Conservation (phyloP, 2,888 invertebrate genomes). For the Abrostola tripartita region DNA sequence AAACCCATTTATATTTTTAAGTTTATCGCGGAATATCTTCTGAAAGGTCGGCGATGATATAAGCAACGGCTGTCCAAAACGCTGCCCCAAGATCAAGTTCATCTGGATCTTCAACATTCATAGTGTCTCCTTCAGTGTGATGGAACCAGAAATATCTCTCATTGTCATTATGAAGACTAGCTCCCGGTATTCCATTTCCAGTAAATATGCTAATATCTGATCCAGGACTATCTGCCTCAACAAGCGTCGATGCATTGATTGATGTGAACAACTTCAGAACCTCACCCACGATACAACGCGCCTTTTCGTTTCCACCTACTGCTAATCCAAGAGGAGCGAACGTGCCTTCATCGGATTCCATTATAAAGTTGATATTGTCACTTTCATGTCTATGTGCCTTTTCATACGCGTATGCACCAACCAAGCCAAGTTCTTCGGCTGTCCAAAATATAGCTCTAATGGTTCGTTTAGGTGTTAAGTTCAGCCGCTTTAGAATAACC, state of each 20-base stretch:
- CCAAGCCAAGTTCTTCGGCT: constrained; percentile 92
- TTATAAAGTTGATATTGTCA: constrained; percentile 91
- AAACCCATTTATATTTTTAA: no score
- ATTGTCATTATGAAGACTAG: constrained; percentile 91
- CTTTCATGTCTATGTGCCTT: constrained; percentile 87
- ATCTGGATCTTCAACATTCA: constrained; percentile 91
- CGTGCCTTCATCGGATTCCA: constrained; percentile 95
- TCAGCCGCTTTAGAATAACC: constrained; percentile 90
- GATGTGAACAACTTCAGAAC: constrained; percentile 90
- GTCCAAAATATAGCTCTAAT: constrained; percentile 94
- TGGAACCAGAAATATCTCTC: constrained; percentile 92
- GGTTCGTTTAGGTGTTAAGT: constrained; percentile 91
- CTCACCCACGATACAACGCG: constrained; percentile 91
- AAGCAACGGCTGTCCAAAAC: constrained; percentile 93
- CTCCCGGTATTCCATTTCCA: constrained; percentile 91
- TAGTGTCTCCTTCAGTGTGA: constrained; percentile 93
- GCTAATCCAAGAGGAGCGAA: constrained; percentile 92
- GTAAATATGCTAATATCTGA: constrained; percentile 92
- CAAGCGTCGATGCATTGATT: constrained; percentile 90
- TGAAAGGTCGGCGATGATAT: constrained; percentile 93
- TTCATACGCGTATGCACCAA: constrained; percentile 91
- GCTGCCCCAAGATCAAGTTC: constrained; percentile 92
- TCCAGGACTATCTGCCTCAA: constrained; percentile 87
- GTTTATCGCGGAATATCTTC: constrained; percentile 89
- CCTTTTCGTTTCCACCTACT: constrained; percentile 89